Conservation (phyloP, 2,113 vertebrate genomes). For the Epinephelus lanceolatus region DNA sequence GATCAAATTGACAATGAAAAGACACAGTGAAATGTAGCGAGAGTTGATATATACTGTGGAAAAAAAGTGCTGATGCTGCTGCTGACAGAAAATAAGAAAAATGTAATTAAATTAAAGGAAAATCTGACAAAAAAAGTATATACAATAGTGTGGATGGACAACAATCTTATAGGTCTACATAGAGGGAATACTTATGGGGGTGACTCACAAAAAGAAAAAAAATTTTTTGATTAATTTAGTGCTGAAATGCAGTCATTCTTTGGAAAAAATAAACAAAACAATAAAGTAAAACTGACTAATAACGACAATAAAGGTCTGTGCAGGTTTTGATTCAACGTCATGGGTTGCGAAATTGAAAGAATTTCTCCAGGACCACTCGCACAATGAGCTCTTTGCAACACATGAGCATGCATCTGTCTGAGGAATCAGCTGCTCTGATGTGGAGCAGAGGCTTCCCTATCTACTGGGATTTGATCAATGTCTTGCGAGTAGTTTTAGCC, state of each 20-base stretch:
- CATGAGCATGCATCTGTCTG: constrained; percentile 60
- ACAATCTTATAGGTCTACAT: too few species aligned
- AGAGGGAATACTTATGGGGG: too few species aligned
- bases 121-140: too few species aligned
- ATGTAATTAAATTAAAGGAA: too few species aligned
- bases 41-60: too few species aligned
- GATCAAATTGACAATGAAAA: too few species aligned
- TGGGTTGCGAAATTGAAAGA: constrained; percentile 33
- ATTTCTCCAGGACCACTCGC: constrained; percentile 32
- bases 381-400: constrained; percentile 61
- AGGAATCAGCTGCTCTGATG: constrained; percentile 58
- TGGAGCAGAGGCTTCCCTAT: constrained; percentile 29
- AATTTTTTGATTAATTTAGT: background rate
- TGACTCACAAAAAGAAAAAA: too few species aligned
- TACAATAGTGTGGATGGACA: too few species aligned
- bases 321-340: constrained; percentile 28
- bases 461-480: constrained; percentile 66
- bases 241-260: background rate
- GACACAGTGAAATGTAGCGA: too few species aligned
- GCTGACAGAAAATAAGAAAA: too few species aligned
- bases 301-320: constrained; percentile 23
- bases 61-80: too few species aligned
- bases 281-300: constrained; percentile 12
- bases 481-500: constrained; percentile 54
- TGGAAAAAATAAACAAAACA: background rate